Percentiles rank a stretch among this genome's conserved stretches.
Conservation (phyloP, 1,140 invertebrate genomes). For the Muscidifurax raptorellus region DNA sequence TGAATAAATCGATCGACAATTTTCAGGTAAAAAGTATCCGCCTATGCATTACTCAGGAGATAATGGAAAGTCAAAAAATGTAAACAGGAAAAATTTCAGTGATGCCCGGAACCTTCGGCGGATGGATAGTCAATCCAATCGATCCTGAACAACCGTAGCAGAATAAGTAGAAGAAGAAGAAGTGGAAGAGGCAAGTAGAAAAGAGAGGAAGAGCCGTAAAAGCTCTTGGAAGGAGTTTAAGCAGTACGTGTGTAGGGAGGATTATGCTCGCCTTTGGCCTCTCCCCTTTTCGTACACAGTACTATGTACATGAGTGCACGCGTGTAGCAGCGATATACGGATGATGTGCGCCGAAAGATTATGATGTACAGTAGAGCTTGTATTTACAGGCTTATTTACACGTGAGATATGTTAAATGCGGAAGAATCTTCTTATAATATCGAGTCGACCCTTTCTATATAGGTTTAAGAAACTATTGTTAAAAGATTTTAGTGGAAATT, state of each 20-base stretch:
- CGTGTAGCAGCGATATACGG: not conserved
- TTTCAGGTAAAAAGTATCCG: too few species aligned
- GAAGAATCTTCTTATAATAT: slow-evolving; percentile 30
- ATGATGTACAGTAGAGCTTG: slow-evolving; percentile 6
- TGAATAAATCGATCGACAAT: too few species aligned
- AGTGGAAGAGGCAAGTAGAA: not conserved
- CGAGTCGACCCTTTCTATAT: not conserved
- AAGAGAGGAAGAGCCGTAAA: not conserved
- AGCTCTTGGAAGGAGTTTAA: slow-evolving; percentile 9
- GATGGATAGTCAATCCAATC: not conserved
- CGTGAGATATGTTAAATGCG: not conserved
- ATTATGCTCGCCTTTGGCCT: not conserved
- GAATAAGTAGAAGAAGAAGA: not conserved
- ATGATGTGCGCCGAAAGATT: slow-evolving; percentile 15
- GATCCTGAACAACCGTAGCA: not conserved
- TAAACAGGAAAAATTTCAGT: slow-evolving; percentile 25
- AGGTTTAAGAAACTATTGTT: not conserved
- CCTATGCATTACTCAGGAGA: not conserved
- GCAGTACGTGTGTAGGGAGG: not conserved
- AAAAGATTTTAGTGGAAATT: too few species aligned
- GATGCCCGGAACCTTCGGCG: not conserved
- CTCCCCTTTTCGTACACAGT: not conserved
- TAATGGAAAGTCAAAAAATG: not conserved
- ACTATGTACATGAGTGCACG: not conserved
- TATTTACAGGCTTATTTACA: slow-evolving; percentile 30